Conservation (phyloP, 2,888 invertebrate genomes). For the Tiliacea citrago region DNA sequence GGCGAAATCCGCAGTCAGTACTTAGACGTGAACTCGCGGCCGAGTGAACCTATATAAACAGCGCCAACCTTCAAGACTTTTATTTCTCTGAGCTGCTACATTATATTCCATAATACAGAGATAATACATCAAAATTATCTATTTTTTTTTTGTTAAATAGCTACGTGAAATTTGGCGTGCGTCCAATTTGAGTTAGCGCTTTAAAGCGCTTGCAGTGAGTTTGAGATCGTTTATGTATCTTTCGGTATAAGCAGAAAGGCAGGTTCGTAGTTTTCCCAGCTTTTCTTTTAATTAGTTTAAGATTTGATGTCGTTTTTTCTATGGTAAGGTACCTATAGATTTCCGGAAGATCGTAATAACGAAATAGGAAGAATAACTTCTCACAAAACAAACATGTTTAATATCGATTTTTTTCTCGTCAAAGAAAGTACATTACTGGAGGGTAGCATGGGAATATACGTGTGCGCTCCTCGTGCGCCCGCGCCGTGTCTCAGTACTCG, state of each 20-base stretch:
- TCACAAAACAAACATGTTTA: neutral
- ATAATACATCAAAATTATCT: constrained; percentile 33
- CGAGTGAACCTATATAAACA: constrained; percentile 40
- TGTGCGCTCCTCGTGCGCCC: constrained; percentile 9
- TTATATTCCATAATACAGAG: constrained; percentile 46
- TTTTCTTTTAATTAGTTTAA: neutral
- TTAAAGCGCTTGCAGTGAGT: constrained; percentile 25
- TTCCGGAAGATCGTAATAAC: neutral
- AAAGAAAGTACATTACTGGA: neutral
- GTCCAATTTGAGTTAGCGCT: constrained; percentile 45
- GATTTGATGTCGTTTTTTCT: too few relatives aligned
- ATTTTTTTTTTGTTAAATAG: constrained; percentile 45
- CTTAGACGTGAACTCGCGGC: neutral
- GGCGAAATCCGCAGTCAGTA: neutral
- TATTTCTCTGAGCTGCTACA: constrained; percentile 22
- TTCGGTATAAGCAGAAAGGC: constrained; percentile 3
- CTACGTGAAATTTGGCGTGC: constrained; percentile 37
- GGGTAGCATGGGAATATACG: constrained; percentile 4
- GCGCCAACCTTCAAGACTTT: constrained; percentile 33
- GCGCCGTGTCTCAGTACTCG: constrained; percentile 36
- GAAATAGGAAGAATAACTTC: neutral
- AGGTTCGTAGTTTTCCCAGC: neutral
- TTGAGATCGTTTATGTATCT: constrained; percentile 17
- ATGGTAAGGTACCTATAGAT: neutral
- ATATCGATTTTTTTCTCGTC: neutral